Percentiles rank a stretch among this genome's conserved stretches.
phyloP scores from a whole-genome alignment of 2,113 vertebrate species.

The Prunella fulvescens region DNA sequence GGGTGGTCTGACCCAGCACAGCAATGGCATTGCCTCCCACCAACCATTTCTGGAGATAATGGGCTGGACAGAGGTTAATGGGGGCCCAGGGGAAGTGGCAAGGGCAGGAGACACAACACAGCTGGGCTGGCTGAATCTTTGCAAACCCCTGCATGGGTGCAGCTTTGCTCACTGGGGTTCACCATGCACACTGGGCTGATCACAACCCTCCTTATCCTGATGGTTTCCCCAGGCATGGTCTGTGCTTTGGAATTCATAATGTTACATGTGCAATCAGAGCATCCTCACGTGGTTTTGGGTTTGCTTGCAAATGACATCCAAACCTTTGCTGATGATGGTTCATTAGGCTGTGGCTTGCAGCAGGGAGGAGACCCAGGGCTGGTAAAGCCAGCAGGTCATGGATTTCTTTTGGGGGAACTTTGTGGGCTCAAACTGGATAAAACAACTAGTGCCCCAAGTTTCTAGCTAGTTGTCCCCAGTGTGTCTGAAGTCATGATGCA shows the following conservation, averaged over 20 bases:
- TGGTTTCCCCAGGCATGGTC: background rate
- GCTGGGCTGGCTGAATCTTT: background rate
- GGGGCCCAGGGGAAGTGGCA: background rate
- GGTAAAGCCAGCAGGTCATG: background rate
- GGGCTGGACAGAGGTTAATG: background rate
- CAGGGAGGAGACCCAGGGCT: background rate
- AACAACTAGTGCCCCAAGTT: background rate
- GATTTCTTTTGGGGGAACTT: background rate
- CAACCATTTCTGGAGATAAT: background rate
- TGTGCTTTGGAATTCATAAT: rapidly evolving
- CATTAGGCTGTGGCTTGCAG: rapidly evolving
- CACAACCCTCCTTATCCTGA: rapidly evolving
- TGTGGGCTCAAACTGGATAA: background rate
- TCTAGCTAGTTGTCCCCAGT: background rate
- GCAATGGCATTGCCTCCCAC: background rate
- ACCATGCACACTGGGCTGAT: rapidly evolving
- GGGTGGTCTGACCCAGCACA: background rate
- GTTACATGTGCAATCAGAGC: rapidly evolving
- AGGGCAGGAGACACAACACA: background rate
- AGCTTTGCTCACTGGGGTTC: background rate
- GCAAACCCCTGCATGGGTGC: rapidly evolving
- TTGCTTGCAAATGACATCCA: background rate
- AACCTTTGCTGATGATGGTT: rapidly evolving
- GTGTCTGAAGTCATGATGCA: rapidly evolving
- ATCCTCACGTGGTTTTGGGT: background rate